A percentile compares a stretch with the other conserved stretches of the same genome.
These are phyloP conservation scores for Chionomys nivalis DNA, from an alignment of 2,113 vertebrate species.

Conservation along the genomic window DNA sequence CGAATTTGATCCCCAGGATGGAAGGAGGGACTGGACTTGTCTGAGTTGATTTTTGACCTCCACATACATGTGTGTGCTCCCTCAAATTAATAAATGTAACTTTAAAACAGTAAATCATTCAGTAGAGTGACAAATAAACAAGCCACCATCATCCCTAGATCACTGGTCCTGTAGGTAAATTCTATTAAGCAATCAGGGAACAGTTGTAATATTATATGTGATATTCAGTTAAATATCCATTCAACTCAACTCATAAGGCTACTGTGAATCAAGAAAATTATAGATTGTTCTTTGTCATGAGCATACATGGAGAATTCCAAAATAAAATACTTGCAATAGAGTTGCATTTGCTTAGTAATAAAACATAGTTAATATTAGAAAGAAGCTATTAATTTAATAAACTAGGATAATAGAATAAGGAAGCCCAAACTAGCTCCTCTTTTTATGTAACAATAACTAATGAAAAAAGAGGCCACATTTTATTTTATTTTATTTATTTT, in stretches of 20 bases:
- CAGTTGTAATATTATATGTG: background rate
- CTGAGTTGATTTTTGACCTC: background rate
- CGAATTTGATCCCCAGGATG: background rate
- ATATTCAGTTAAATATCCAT: background rate
- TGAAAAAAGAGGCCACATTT: background rate
- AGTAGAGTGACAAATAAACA: background rate
- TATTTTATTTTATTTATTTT: too few relatives aligned
- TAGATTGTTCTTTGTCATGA: background rate
- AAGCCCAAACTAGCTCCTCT: background rate
- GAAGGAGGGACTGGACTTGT: background rate
- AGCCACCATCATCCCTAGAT: background rate
- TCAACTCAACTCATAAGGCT: background rate
- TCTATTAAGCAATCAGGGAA: background rate
- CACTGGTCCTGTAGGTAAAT: background rate
- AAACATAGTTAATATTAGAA: background rate
- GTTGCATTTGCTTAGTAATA: background rate
- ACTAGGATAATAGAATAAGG: background rate
- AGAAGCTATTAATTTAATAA: background rate
- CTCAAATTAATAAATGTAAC: background rate
- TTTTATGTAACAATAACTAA: background rate
- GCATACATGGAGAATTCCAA: background rate
- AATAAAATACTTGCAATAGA: background rate
- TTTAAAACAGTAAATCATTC: background rate
- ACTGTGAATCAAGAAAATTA: background rate
- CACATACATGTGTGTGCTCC: background rate